These are phyloP conservation scores for Oopsacas minuta DNA, from an alignment of 37 sponge, comb jelly and placozoan species.

Conservation along the genomic window DNA sequence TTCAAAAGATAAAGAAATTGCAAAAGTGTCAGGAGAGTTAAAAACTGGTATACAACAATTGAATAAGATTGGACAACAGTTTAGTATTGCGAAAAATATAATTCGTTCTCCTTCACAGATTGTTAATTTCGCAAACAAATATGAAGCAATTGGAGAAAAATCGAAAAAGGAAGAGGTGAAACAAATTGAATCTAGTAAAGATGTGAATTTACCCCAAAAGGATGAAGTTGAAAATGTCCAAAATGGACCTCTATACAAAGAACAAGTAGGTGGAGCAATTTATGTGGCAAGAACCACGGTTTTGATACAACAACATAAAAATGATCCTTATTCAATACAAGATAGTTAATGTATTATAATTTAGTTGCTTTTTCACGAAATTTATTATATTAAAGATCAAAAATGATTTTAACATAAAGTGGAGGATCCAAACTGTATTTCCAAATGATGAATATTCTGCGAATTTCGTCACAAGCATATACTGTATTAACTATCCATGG, in stretches of 20 bases:
- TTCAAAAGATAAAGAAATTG: background rate
- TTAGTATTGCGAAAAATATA: background rate
- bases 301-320: background rate
- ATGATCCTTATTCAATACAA: background rate
- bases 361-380: too few relatives aligned
- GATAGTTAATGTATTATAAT: too few relatives aligned
- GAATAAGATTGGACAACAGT: background rate
- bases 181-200: background rate
- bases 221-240: background rate
- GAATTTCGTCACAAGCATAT: too few relatives aligned
- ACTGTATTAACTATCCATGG: too few relatives aligned
- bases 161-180: background rate
- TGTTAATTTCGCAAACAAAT: background rate
- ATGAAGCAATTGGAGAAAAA: background rate
- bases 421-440: too few relatives aligned
- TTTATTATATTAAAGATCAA: background rate
- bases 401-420: background rate
- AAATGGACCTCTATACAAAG: background rate
- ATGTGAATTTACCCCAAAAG: background rate
- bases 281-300: slow-evolving; percentile 1
- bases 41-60: background rate
- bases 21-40: background rate
- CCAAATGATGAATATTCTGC: too few relatives aligned
- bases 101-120: background rate
- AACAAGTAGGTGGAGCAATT: background rate